phyloP scores from a whole-genome alignment of 2,888 invertebrate genomes.

The Formica aserva region DNA sequence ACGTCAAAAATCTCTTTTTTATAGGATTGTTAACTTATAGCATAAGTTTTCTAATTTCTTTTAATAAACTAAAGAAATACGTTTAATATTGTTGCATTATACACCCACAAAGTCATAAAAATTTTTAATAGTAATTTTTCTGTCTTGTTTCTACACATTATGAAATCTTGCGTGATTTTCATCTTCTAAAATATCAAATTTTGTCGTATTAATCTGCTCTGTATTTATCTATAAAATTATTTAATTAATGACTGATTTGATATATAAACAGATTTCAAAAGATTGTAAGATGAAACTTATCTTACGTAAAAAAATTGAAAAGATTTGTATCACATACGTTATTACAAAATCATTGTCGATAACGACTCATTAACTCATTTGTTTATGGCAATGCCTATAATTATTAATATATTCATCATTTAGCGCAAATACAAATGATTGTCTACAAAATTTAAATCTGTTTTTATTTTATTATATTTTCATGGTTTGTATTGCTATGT shows the following conservation, averaged over 20 bases:
- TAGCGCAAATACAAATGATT: neutral
- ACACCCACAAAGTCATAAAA: too few species aligned
- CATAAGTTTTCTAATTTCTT: neutral
- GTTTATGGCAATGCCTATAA: neutral
- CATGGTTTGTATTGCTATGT: neutral
- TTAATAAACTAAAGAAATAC: neutral
- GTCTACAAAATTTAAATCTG: neutral
- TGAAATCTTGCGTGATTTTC: neutral
- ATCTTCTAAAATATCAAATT: neutral
- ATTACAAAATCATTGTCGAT: neutral
- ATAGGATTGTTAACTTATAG: neutral
- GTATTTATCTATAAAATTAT: neutral
- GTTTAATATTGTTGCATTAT: neutral
- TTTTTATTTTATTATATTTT: neutral
- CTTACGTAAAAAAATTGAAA: neutral
- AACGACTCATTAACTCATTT: neutral
- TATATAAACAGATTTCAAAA: neutral
- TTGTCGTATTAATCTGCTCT: neutral
- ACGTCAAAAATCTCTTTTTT: neutral
- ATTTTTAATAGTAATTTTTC: neutral
- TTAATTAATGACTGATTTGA: neutral
- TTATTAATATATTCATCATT: neutral
- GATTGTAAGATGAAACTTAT: neutral
- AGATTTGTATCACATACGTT: neutral
- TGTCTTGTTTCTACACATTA: neutral